Evolutionary conservation across 1,140 invertebrate genomes (phyloP).

Genomic region (Ceratosolen fusciceps): DNA sequence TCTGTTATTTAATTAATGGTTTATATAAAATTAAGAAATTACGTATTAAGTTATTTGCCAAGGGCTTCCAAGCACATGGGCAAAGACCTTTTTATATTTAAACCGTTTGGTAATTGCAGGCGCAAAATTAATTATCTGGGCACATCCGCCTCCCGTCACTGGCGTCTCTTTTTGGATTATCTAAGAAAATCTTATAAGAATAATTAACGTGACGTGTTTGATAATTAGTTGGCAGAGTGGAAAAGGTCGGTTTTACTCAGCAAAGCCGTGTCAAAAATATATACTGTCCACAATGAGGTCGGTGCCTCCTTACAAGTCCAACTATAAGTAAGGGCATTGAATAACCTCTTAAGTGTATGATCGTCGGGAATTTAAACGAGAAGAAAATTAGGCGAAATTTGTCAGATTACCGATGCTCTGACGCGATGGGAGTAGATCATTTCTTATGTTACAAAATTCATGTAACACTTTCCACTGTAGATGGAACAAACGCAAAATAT

Average conservation of each 20-base stretch:
- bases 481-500: background rate
- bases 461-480: background rate
- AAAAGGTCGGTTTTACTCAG: background rate
- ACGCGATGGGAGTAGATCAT: background rate
- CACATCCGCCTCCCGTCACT: background rate
- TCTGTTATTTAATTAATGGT: too few species aligned
- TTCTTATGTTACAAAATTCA: background rate
- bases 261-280: background rate
- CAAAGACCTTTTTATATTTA: background rate
- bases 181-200: background rate
- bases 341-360: background rate
- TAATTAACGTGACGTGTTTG: background rate
- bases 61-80: background rate
- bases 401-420: background rate
- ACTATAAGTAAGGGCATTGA: background rate
- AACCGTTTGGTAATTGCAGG: background rate
- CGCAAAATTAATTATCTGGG: background rate
- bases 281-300: background rate
- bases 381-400: background rate
- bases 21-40: background rate
- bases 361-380: background rate
- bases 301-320: background rate
- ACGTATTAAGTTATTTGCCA: background rate
- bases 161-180: background rate
- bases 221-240: background rate